A percentile compares a stretch with the other conserved stretches of the same genome.
These are phyloP conservation scores for Macroglossus sobrinus DNA, from an alignment of 2,113 vertebrate genomes.

Conservation along the genomic window DNA sequence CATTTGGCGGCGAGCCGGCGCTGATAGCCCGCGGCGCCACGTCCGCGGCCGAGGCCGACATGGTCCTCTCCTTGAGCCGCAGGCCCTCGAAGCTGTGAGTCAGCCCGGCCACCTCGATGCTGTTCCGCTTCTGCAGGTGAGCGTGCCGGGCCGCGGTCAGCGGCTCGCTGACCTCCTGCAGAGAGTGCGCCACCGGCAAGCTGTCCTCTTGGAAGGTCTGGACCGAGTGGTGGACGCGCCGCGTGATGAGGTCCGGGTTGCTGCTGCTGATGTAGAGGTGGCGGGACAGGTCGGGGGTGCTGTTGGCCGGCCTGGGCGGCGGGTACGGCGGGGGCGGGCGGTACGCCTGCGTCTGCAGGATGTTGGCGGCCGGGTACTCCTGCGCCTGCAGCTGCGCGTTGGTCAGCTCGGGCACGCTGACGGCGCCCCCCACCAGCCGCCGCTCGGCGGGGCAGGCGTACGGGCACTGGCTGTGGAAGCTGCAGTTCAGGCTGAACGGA, in stretches of 20 bases:
- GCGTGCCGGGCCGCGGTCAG: slow-evolving; percentile 84
- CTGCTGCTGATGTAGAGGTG: slow-evolving; percentile 96
- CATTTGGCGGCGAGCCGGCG: slow-evolving; percentile 85
- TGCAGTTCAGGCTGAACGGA: slow-evolving; percentile 92
- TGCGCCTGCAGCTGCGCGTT: slow-evolving; percentile 96
- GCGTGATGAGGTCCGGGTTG: slow-evolving; percentile 95
- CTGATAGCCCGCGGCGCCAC: slow-evolving; percentile 77
- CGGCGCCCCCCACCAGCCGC: slow-evolving; percentile 93
- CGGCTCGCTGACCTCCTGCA: slow-evolving; percentile 97
- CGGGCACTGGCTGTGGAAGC: slow-evolving; percentile 93
- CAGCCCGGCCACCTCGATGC: slow-evolving; percentile 94
- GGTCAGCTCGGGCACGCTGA: slow-evolving; percentile 96
- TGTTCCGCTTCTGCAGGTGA: slow-evolving; percentile 93
- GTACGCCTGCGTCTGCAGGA: slow-evolving; percentile 96
- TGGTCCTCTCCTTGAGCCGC: slow-evolving; percentile 91
- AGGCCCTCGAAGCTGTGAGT: slow-evolving; percentile 90
- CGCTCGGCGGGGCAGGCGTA: slow-evolving; percentile 92
- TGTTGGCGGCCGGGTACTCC: slow-evolving; percentile 94
- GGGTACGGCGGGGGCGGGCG: slow-evolving; percentile 95
- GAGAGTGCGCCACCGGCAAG: slow-evolving; percentile 95
- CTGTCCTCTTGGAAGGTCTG: slow-evolving; percentile 99
- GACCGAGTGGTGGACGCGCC: slow-evolving; percentile 96
- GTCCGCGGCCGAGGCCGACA: slow-evolving; percentile 89
- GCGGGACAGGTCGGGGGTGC: slow-evolving; percentile 96
- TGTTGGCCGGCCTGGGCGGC: slow-evolving; percentile 94